These are phyloP conservation scores for Sinhomidia bicolor DNA, from an alignment of 2,888 invertebrate genomes.

Conservation along the genomic window DNA sequence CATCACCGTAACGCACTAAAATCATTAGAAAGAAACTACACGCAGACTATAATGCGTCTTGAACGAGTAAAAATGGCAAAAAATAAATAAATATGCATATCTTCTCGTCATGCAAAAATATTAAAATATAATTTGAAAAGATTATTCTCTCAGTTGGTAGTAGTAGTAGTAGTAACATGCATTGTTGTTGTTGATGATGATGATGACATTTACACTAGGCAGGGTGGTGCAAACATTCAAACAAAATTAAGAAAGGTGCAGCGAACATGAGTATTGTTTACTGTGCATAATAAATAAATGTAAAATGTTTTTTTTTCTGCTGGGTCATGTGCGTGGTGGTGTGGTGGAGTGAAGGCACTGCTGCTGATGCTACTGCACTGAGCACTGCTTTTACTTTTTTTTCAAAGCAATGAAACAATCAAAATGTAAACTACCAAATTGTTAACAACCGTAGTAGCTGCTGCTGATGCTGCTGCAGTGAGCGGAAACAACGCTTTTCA, in stretches of 20 bases:
- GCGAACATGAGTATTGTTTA: slow-evolving; percentile 4
- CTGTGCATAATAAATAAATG: neutral
- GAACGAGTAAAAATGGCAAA: neutral
- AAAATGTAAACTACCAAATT: neutral
- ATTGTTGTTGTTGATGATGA: neutral
- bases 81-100: neutral
- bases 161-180: neutral
- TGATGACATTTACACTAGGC: neutral
- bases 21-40: slow-evolving; percentile 2
- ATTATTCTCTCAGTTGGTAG: neutral
- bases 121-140: neutral
- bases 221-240: slow-evolving; percentile 23
- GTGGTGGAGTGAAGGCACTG: neutral
- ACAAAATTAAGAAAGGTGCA: slow-evolving; percentile 12
- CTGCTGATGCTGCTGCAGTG: neutral
- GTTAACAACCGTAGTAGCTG: neutral
- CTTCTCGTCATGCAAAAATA: neutral
- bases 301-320: slow-evolving; percentile 25
- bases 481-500: slow-evolving; percentile 35
- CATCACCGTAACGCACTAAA: neutral
- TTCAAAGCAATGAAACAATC: neutral
- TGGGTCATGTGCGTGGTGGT: slow-evolving; percentile 31
- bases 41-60: neutral
- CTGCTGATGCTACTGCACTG: too few species aligned
- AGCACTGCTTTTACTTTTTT: slow-evolving; percentile 50